Conservation (phyloP, 2,797 vertebrate species). For the Poecile montanus region DNA sequence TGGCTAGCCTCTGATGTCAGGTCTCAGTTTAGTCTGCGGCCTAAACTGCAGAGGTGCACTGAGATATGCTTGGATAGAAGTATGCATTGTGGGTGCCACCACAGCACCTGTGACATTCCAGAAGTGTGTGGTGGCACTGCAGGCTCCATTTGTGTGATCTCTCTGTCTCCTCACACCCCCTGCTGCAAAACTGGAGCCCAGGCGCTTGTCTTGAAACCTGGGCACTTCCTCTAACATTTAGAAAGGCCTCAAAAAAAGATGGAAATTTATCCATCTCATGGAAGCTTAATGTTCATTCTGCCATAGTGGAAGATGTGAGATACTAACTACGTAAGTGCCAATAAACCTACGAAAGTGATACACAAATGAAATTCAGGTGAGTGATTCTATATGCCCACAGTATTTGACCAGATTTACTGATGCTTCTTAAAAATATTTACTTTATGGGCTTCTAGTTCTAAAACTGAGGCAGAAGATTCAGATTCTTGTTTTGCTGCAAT, state of each 20-base stretch:
- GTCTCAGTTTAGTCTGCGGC: not conserved
- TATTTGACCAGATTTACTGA: not conserved
- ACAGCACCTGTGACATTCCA: not conserved
- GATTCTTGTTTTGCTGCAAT: not conserved
- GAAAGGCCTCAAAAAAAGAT: not conserved
- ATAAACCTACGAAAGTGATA: not conserved
- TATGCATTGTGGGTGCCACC: not conserved
- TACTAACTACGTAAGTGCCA: not conserved
- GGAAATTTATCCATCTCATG: not conserved
- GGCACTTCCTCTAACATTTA: fast-evolving
- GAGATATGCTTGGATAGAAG: not conserved
- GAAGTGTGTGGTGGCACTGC: not conserved
- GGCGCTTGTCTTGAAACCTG: not conserved
- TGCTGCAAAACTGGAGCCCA: not conserved
- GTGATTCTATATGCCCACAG: not conserved
- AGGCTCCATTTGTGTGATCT: not conserved
- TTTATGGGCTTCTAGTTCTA: not conserved
- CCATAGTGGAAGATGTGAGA: not conserved
- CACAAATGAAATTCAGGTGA: not conserved
- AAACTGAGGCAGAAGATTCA: not conserved
- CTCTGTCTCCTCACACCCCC: not conserved
- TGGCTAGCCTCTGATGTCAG: not conserved
- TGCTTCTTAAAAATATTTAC: not conserved
- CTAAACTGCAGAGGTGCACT: not conserved
- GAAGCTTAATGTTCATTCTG: not conserved